Percentiles rank a stretch among this genome's conserved stretches.
These are phyloP conservation scores for Misgurnus anguillicaudatus DNA, from an alignment of 2,113 vertebrate species.

Conservation along the genomic window DNA sequence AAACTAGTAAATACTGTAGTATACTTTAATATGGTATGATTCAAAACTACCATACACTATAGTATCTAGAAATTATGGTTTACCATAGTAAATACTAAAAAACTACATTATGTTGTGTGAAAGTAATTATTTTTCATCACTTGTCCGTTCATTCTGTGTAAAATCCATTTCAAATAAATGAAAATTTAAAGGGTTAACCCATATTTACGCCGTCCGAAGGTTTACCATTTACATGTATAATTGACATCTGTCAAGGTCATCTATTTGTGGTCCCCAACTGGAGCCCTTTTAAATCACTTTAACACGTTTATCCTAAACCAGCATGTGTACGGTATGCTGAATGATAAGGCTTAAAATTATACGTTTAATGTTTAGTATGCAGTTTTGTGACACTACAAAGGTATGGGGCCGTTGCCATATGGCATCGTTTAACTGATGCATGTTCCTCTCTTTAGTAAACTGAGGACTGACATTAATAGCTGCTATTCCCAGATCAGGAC, in stretches of 20 bases:
- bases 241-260: conserved; percentile 29
- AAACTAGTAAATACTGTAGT: too few species aligned
- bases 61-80: too few species aligned
- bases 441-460: background rate
- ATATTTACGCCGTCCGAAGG: too few species aligned
- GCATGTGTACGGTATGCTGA: background rate
- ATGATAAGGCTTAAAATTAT: background rate
- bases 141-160: background rate
- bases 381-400: background rate
- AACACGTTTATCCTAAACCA: background rate
- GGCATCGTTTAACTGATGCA: background rate
- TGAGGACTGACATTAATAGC: background rate
- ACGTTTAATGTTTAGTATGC: background rate
- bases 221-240: background rate
- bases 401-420: background rate
- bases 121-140: background rate
- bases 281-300: background rate
- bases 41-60: too few species aligned
- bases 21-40: too few species aligned
- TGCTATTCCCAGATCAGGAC: background rate
- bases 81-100: too few species aligned
- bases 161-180: background rate
- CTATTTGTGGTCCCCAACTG: background rate
- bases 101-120: too few species aligned
- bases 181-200: background rate